Conservation (phyloP, 2,888 invertebrate genomes). For the Drosophila paranaensis region DNA sequence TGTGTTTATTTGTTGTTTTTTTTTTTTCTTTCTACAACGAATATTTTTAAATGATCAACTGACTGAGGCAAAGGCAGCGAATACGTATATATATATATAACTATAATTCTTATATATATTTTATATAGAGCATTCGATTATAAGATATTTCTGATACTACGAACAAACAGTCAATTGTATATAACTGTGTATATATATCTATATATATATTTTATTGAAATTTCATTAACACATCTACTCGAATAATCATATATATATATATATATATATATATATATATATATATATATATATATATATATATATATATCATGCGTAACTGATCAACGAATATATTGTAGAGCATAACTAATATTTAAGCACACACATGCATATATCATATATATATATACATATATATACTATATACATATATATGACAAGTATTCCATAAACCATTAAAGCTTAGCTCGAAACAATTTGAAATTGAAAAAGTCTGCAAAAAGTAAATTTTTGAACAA, state of each 20-base stretch:
- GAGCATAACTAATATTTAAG: conserved; percentile 20
- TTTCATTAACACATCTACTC: conserved; percentile 29
- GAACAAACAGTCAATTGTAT: conserved; percentile 17
- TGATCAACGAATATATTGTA: conserved; percentile 49
- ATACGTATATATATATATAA: conserved; percentile 25
- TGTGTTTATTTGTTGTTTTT: conserved; percentile 8
- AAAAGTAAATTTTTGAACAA: conserved; percentile 6
- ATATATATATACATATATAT: background rate
- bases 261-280: background rate
- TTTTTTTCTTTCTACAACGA: conserved; percentile 36
- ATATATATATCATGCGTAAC: conserved; percentile 21
- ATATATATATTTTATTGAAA: conserved; percentile 27
- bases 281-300: too few species aligned
- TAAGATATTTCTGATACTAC: conserved; percentile 12
- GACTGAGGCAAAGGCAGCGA: conserved; percentile 60
- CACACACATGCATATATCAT: background rate
- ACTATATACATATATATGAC: conserved; percentile 15
- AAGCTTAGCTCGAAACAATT: conserved; percentile 42
- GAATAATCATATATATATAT: conserved; percentile 5
- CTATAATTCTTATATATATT: conserved; percentile 1
- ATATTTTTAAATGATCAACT: conserved; percentile 51
- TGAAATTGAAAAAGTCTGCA: conserved; percentile 56
- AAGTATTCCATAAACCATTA: conserved; percentile 29
- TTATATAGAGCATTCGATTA: conserved; percentile 10
- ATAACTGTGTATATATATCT: conserved; percentile 36